These are phyloP conservation scores for Meloe dianella DNA, from an alignment of 2,888 invertebrate species.

Conservation along the genomic window DNA sequence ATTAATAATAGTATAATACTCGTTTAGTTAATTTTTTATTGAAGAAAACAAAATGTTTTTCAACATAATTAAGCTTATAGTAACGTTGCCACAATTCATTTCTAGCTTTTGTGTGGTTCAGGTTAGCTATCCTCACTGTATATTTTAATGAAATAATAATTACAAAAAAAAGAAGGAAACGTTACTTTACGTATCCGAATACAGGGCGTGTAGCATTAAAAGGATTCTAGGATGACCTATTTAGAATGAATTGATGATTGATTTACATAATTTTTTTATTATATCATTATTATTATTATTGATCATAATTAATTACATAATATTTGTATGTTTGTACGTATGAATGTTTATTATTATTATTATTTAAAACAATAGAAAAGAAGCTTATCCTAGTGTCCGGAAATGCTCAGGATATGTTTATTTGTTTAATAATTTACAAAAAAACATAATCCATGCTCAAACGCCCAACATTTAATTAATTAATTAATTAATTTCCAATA, in stretches of 20 bases:
- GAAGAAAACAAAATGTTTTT: slow-evolving; percentile 8
- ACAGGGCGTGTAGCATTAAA: slow-evolving; percentile 27
- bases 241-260: slow-evolving; percentile 44
- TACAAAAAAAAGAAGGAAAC: slow-evolving; percentile 14
- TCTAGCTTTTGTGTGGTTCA: slow-evolving; percentile 41
- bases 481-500: slow-evolving; percentile 37
- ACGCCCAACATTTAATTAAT: slow-evolving; percentile 10
- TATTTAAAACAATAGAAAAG: slow-evolving; percentile 53
- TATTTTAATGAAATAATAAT: slow-evolving; percentile 22
- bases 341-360: slow-evolving; percentile 38
- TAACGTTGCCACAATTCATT: slow-evolving; percentile 33
- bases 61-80: slow-evolving; percentile 25
- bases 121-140: slow-evolving; percentile 41
- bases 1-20: slow-evolving; percentile 38
- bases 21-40: slow-evolving; percentile 35
- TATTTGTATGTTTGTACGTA: slow-evolving; percentile 29
- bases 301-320: slow-evolving; percentile 22
- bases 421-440: slow-evolving; percentile 15
- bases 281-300: slow-evolving; percentile 22
- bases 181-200: not conserved
- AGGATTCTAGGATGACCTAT: slow-evolving; percentile 58
- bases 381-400: slow-evolving; percentile 58
- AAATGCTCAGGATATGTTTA: slow-evolving; percentile 45
- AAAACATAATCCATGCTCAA: slow-evolving; percentile 34
- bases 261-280: slow-evolving; percentile 5